phyloP scores from a whole-genome alignment of 1,140 invertebrate genomes.

The Danaus plexippus region DNA sequence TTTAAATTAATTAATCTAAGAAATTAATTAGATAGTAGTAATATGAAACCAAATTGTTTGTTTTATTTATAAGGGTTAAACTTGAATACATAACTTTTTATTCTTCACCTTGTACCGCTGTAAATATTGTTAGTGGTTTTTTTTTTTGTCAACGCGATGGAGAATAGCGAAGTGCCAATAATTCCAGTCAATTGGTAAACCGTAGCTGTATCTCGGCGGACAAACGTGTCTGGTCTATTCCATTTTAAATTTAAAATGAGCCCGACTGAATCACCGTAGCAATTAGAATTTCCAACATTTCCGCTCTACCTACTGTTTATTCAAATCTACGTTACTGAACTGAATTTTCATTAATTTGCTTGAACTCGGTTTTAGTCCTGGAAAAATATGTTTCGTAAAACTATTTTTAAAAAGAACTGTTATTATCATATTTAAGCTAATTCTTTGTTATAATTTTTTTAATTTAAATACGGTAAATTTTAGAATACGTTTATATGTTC shows the following conservation, averaged over 20 bases:
- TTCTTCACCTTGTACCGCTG: neutral
- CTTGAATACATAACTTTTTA: neutral
- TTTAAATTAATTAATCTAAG: too few species aligned
- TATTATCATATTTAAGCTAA: too few species aligned
- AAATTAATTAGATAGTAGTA: too few species aligned
- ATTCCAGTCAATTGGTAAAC: too few species aligned
- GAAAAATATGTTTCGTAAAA: too few species aligned
- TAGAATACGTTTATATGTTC: too few species aligned
- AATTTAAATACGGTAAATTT: too few species aligned
- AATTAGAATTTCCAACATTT: slow-evolving; percentile 36
- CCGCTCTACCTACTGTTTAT: slow-evolving; percentile 20
- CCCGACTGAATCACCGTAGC: slow-evolving; percentile 19
- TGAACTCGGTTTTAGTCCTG: too few species aligned
- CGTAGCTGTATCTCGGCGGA: neutral
- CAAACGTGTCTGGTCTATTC: slow-evolving; percentile 7
- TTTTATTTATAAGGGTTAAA: slow-evolving; percentile 1
- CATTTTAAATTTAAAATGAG: slow-evolving; percentile 24
- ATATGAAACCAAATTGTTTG: neutral
- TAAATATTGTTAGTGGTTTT: slow-evolving; percentile 7
- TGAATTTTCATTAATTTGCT: too few species aligned
- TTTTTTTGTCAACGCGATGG: slow-evolving; percentile 10
- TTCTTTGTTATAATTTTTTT: too few species aligned
- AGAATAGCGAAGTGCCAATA: slow-evolving; percentile 8
- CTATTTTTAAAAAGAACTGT: too few species aligned
- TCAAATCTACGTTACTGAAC: slow-evolving; percentile 5